These are phyloP conservation scores for Synergus gifuensis DNA, from an alignment of 2,888 invertebrate genomes.

Conservation along the genomic window DNA sequence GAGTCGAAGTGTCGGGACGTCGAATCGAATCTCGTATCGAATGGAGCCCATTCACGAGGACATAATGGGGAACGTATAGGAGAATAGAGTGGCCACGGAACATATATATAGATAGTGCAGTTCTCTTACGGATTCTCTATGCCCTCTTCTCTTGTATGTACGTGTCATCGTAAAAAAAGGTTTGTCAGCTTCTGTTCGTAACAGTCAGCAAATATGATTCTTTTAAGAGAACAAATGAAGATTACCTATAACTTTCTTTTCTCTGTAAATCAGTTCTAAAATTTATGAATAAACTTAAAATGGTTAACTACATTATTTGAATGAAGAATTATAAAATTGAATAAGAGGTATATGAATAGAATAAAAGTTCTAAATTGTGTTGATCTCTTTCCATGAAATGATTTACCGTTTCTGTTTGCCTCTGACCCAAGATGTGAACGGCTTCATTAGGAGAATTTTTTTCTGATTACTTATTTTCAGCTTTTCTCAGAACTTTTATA, in stretches of 20 bases:
- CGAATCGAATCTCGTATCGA: constrained; percentile 67
- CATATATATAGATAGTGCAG: neutral
- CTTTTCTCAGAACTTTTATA: neutral
- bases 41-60: constrained; percentile 64
- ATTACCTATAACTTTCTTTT: neutral
- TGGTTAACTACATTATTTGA: neutral
- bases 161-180: neutral
- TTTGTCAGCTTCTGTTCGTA: neutral
- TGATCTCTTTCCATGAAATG: neutral
- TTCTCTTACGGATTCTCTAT: neutral
- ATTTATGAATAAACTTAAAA: neutral
- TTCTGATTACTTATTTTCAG: constrained; percentile 28
- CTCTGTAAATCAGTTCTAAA: neutral
- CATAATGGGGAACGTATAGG: constrained; percentile 58
- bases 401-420: neutral
- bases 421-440: neutral
- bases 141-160: neutral
- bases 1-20: constrained; percentile 64
- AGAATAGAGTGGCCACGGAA: constrained; percentile 1
- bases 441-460: constrained; percentile 25
- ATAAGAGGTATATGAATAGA: too few species aligned
- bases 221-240: neutral
- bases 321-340: too few species aligned
- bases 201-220: neutral
- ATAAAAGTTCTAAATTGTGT: neutral